phyloP scores from a whole-genome alignment of 2,113 vertebrate species.

The Gila orcuttii region DNA sequence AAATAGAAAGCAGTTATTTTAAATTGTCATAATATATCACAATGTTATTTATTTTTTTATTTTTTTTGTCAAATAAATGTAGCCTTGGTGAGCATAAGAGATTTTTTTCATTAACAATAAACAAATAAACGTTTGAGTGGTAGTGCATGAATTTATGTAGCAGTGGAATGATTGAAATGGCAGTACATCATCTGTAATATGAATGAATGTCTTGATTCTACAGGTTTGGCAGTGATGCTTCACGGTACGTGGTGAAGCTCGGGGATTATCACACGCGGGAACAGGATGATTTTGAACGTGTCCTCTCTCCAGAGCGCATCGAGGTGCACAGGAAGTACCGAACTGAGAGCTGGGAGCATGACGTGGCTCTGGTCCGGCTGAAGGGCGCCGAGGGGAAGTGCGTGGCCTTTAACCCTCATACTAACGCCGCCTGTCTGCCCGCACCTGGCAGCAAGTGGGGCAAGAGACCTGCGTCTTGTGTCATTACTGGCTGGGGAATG shows the following conservation, averaged over 20 bases:
- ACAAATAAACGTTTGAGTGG: background rate
- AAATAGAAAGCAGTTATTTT: background rate
- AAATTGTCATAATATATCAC: background rate
- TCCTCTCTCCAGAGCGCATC: slow-evolving; percentile 77
- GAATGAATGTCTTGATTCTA: slow-evolving; percentile 46
- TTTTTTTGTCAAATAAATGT: background rate
- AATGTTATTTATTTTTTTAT: too few relatives aligned
- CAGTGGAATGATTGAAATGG: background rate
- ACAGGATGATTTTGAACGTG: slow-evolving; percentile 78
- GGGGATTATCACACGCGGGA: slow-evolving; percentile 78
- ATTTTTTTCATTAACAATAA: background rate
- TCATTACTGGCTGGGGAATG: slow-evolving; percentile 84
- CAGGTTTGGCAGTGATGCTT: slow-evolving; percentile 83
- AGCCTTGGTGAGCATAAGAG: background rate
- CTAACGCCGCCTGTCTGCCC: slow-evolving; percentile 84
- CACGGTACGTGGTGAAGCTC: slow-evolving; percentile 79
- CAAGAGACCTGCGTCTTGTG: slow-evolving; percentile 72
- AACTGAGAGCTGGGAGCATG: slow-evolving; percentile 84
- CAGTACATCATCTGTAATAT: background rate
- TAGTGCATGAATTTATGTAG: background rate
- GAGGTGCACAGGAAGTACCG: slow-evolving; percentile 87
- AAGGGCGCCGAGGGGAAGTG: slow-evolving; percentile 82
- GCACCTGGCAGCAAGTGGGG: slow-evolving; percentile 57
- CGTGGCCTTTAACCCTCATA: slow-evolving; percentile 79
- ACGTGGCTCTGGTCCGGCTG: slow-evolving; percentile 84